These are phyloP conservation scores for Microcaecilia unicolor DNA, from an alignment of 2,797 vertebrate species.

Conservation along the genomic window DNA sequence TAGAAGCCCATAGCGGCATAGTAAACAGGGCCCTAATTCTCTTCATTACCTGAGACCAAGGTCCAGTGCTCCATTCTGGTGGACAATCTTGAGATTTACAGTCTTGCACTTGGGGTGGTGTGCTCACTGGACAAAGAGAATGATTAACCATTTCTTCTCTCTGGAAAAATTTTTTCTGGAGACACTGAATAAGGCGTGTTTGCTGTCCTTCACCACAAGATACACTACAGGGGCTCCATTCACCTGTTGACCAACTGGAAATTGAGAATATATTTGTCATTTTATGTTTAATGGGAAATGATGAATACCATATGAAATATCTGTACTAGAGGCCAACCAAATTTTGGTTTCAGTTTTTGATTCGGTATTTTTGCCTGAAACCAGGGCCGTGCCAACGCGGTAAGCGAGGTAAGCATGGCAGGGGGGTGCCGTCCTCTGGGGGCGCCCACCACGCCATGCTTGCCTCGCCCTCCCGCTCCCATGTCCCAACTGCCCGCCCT, in stretches of 20 bases:
- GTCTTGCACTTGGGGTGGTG: constrained; percentile 69
- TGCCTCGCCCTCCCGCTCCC: too few relatives aligned
- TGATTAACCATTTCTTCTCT: constrained; percentile 69
- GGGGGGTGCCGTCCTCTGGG: too few relatives aligned
- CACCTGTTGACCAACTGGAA: constrained; percentile 72
- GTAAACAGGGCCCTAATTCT: not conserved
- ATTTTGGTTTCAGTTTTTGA: too few relatives aligned
- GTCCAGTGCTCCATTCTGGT: constrained; percentile 73
- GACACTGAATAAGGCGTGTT: constrained; percentile 68
- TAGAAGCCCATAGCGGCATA: too few relatives aligned
- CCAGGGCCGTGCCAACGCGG: too few relatives aligned
- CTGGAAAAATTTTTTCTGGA: constrained; percentile 77
- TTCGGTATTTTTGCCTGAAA: too few relatives aligned
- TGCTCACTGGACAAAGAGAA: constrained; percentile 75
- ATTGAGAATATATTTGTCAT: not conserved
- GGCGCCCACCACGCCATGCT: too few relatives aligned
- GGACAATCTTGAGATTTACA: constrained; percentile 79
- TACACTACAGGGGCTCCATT: constrained; percentile 78
- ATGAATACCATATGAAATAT: too few relatives aligned
- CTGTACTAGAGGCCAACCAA: too few relatives aligned
- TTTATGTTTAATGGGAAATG: not conserved
- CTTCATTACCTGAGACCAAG: constrained; percentile 81
- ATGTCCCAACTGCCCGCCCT: too few relatives aligned
- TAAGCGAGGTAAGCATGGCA: too few relatives aligned
- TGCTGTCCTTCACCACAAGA: constrained; percentile 83